Evolutionary conservation across 2,113 vertebrate genomes (phyloP).

Genomic region (Oreochromis spilurus): DNA sequence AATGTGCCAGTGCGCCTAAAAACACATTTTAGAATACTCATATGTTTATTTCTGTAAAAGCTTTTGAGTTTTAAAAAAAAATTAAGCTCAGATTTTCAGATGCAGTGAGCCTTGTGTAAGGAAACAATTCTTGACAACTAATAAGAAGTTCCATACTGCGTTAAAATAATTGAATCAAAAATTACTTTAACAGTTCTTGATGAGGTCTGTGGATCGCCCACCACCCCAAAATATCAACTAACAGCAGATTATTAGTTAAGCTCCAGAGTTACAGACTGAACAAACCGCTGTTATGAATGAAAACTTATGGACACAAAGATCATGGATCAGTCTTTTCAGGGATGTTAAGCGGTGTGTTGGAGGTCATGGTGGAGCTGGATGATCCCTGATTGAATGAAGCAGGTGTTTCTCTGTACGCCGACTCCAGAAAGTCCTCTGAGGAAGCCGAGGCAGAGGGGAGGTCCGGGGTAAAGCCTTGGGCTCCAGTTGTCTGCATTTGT

Average conservation of each 20-base stretch:
- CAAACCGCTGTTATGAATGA: not conserved
- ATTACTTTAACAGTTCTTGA: not conserved
- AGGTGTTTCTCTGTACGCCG: conserved; percentile 76
- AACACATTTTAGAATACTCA: not conserved
- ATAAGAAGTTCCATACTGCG: not conserved
- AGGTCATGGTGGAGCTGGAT: not conserved
- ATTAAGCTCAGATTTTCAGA: not conserved
- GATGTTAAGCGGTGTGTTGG: conserved; percentile 55
- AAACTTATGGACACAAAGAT: conserved; percentile 14
- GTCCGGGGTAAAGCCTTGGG: not conserved
- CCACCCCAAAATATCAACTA: not conserved
- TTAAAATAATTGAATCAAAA: not conserved
- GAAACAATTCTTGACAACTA: not conserved
- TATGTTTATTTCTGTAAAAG: not conserved
- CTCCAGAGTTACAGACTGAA: not conserved
- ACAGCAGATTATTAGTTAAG: not conserved
- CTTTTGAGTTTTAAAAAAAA: not conserved
- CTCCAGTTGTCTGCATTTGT: not conserved
- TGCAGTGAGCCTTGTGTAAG: not conserved
- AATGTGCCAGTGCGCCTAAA: not conserved
- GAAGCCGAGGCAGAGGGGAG: conserved; percentile 34
- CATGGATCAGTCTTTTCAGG: conserved; percentile 81
- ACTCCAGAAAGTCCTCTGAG: conserved; percentile 82
- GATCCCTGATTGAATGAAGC: not conserved
- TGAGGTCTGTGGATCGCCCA: not conserved